phyloP scores from a whole-genome alignment of 2,888 invertebrate genomes.

The Eueremaeus valkanovi region DNA sequence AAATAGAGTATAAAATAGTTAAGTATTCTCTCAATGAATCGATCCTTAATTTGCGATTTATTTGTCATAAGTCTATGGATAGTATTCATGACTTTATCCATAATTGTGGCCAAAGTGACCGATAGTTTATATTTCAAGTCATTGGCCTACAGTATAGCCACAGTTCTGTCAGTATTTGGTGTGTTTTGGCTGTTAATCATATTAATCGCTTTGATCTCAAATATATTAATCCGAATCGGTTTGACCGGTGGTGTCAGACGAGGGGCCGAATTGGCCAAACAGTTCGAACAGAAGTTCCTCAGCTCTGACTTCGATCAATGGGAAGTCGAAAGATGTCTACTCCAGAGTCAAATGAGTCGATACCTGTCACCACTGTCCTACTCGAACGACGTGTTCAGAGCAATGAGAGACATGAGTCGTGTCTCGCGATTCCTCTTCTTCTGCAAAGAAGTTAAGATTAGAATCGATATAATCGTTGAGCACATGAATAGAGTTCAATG shows the following conservation, averaged over 20 bases:
- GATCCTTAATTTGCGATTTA: too few relatives aligned
- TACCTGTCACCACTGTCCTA: background rate
- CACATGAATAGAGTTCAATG: background rate
- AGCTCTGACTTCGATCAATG: background rate
- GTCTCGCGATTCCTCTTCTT: background rate
- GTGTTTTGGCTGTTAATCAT: background rate
- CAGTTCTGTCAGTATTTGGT: background rate
- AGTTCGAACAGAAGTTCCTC: background rate
- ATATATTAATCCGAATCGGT: background rate
- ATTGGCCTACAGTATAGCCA: too few relatives aligned
- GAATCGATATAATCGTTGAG: background rate
- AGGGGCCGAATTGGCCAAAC: background rate
- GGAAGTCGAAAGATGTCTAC: background rate
- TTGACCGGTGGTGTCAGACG: background rate
- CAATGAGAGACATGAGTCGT: background rate
- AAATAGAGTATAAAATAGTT: too few relatives aligned
- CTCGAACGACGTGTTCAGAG: background rate
- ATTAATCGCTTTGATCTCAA: background rate
- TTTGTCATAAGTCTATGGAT: too few relatives aligned
- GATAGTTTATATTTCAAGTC: too few relatives aligned
- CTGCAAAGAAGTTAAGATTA: background rate
- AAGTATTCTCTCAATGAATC: too few relatives aligned
- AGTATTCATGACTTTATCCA: too few relatives aligned
- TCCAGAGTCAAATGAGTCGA: background rate
- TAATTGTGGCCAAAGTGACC: too few relatives aligned